Evolutionary conservation across 2,888 invertebrate genomes (phyloP).

Genomic region (Tiliacea aurago): DNA sequence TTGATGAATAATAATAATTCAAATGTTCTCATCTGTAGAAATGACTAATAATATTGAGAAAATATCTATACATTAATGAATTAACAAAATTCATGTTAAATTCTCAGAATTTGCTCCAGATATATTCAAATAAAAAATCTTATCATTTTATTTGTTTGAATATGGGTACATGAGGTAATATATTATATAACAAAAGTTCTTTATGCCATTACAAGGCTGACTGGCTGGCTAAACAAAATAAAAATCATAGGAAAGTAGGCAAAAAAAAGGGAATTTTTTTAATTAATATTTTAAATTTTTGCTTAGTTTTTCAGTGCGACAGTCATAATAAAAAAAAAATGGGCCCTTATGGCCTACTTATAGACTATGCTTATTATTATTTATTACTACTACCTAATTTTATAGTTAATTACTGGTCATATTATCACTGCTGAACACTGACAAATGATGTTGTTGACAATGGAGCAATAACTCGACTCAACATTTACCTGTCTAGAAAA

Average conservation of each 20-base stretch:
- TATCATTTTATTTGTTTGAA: too few relatives aligned
- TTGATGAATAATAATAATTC: conserved; percentile 43
- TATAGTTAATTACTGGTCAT: not conserved
- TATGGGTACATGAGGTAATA: too few relatives aligned
- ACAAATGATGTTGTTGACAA: not conserved
- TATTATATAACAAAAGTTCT: too few relatives aligned
- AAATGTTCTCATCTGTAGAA: conserved; percentile 25
- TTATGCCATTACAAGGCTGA: too few relatives aligned
- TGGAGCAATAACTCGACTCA: not conserved
- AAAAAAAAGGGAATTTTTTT: not conserved
- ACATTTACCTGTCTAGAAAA: not conserved
- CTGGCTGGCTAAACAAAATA: conserved; percentile 2
- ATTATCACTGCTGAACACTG: not conserved
- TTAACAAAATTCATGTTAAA: conserved; percentile 9
- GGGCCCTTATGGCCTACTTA: not conserved
- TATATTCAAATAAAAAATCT: too few relatives aligned
- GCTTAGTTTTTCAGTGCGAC: not conserved
- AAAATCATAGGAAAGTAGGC: not conserved
- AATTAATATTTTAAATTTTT: not conserved
- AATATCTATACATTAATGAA: conserved; percentile 19
- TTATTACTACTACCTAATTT: not conserved
- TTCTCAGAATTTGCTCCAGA: conserved; percentile 1
- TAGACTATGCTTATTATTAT: not conserved
- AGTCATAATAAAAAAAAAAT: not conserved
- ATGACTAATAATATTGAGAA: conserved; percentile 29